Percentiles rank a stretch among this genome's conserved stretches.
phyloP scores from a whole-genome alignment of 2,113 vertebrate genomes.

The Oncorhynchus nerka region DNA sequence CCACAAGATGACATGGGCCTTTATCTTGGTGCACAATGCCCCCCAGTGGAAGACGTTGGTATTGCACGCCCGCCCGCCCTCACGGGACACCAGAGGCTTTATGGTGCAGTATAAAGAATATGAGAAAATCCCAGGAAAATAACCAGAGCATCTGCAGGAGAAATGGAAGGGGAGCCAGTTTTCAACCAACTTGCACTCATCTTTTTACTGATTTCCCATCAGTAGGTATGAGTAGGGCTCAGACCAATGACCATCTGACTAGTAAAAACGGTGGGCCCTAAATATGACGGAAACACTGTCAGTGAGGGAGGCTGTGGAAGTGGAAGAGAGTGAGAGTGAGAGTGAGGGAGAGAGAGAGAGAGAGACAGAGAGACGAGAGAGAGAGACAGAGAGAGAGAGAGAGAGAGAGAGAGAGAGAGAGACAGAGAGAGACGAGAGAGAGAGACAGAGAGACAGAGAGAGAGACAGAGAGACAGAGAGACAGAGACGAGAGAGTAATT shows the following conservation, averaged over 20 bases:
- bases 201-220: too few relatives aligned
- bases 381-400: not conserved
- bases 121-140: too few relatives aligned
- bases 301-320: not conserved
- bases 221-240: too few relatives aligned
- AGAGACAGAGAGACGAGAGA: accelerated
- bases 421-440: not conserved
- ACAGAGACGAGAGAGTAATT: not conserved
- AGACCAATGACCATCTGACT: too few relatives aligned
- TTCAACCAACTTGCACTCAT: too few relatives aligned
- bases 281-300: not conserved
- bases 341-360: not conserved
- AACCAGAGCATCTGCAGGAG: too few relatives aligned
- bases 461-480: not conserved
- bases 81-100: too few relatives aligned
- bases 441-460: not conserved
- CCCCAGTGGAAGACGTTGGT: not conserved
- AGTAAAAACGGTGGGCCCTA: too few relatives aligned
- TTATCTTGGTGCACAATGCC: not conserved
- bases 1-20: not conserved
- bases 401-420: accelerated
- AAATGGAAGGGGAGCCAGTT: too few relatives aligned
- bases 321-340: not conserved
- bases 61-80: not conserved
- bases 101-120: too few relatives aligned